A percentile compares a stretch with the other conserved stretches of the same genome.
These are phyloP conservation scores for Motacilla alba DNA, from an alignment of 2,113 vertebrate species.

Conservation along the genomic window DNA sequence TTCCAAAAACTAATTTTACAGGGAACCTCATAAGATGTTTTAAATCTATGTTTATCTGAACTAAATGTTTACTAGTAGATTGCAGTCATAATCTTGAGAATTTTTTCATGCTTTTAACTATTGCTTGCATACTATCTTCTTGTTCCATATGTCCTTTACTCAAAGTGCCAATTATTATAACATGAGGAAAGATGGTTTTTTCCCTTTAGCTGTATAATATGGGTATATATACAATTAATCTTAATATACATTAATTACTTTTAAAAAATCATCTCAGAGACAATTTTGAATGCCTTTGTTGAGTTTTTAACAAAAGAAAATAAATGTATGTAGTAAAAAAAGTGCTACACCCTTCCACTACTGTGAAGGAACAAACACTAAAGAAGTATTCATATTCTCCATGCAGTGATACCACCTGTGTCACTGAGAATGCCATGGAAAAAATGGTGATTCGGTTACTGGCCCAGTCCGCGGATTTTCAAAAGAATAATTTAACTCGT, in stretches of 20 bases:
- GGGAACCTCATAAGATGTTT: neutral
- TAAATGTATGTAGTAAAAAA: neutral
- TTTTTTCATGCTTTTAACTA: neutral
- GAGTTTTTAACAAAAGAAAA: neutral
- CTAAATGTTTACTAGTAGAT: neutral
- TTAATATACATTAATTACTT: neutral
- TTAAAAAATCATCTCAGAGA: neutral
- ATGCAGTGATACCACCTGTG: neutral
- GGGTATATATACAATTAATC: neutral
- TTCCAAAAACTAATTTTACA: neutral
- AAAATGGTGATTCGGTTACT: neutral
- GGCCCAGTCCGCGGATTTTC: neutral
- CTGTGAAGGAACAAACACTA: neutral
- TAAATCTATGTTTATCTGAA: neutral
- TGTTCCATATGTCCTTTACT: neutral
- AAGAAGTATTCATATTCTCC: neutral
- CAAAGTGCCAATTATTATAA: neutral
- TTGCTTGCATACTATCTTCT: rapidly evolving
- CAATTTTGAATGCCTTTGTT: neutral
- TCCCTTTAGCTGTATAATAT: neutral
- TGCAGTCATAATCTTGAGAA: neutral
- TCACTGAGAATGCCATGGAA: neutral
- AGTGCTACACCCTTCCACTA: neutral
- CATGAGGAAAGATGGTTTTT: neutral
- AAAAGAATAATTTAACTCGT: neutral